phyloP scores from a whole-genome alignment of 2,113 vertebrate species.

The Lagopus leucura region DNA sequence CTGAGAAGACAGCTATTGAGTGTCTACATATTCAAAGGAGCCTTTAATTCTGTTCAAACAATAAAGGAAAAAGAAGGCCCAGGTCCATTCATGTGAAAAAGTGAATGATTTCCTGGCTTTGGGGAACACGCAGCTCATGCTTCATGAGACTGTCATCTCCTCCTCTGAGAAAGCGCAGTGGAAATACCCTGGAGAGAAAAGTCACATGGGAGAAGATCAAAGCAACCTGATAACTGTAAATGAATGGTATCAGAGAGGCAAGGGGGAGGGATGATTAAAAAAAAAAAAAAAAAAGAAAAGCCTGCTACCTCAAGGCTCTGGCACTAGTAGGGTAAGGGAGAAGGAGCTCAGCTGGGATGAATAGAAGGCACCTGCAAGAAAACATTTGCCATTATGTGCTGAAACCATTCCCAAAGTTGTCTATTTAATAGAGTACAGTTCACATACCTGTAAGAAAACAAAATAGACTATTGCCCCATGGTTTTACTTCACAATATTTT shows the following conservation, averaged over 20 bases:
- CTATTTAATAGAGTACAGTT: not conserved
- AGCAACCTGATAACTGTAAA: slow-evolving; percentile 27
- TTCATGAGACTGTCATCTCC: slow-evolving; percentile 27
- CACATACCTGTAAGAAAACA: not conserved
- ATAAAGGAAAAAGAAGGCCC: not conserved
- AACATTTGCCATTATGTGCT: not conserved
- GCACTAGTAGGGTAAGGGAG: not conserved
- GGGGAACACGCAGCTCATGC: slow-evolving; percentile 3
- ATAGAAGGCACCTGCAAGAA: not conserved
- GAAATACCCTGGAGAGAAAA: slow-evolving; percentile 43
- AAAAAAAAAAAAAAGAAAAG: not conserved
- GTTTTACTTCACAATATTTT: not conserved
- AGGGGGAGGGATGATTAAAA: not conserved
- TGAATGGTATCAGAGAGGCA: not conserved
- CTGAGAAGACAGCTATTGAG: not conserved
- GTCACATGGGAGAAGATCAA: slow-evolving; percentile 47
- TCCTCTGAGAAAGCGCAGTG: slow-evolving; percentile 10
- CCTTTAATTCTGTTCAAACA: not conserved
- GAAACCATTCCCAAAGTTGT: not conserved
- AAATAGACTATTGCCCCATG: not conserved
- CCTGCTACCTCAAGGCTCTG: not conserved
- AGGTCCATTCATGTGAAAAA: not conserved
- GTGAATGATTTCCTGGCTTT: slow-evolving; percentile 1
- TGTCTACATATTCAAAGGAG: not conserved
- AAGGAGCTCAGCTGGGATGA: not conserved